A percentile compares a stretch with the other conserved stretches of the same genome.
Conservation (phyloP, 2,113 vertebrate species). For the Motacilla tschutschensis region DNA sequence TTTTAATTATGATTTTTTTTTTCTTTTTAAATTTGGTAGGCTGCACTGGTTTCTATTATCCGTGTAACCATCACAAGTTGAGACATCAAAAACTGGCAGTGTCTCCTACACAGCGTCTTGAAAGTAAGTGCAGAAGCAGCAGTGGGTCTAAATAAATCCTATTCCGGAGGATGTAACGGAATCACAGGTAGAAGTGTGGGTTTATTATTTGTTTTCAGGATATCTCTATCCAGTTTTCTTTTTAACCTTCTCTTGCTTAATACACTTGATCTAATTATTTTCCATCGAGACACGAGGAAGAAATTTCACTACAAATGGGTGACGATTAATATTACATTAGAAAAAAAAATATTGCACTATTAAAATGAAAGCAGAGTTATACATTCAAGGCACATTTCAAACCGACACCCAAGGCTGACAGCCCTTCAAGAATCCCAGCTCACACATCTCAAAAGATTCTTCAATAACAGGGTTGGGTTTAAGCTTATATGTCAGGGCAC, state of each 20-base stretch:
- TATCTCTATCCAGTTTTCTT: constrained; percentile 24
- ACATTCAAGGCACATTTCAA: constrained; percentile 68
- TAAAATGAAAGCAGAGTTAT: constrained; percentile 67
- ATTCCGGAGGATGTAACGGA: constrained; percentile 33
- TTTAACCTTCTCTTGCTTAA: constrained; percentile 28
- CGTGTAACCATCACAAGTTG: constrained; percentile 59
- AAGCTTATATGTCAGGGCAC: constrained; percentile 69
- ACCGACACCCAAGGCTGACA: constrained; percentile 66
- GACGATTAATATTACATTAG: constrained; percentile 61
- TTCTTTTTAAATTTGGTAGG: constrained; percentile 11
- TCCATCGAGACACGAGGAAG: constrained; percentile 33
- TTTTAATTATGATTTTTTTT: constrained; percentile 68
- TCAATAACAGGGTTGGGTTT: constrained; percentile 65
- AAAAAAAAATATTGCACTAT: constrained; percentile 45
- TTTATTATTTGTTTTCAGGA: constrained; percentile 29
- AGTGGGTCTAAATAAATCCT: constrained; percentile 57
- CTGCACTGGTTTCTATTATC: constrained; percentile 59
- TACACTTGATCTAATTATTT: constrained; percentile 57
- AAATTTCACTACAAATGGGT: constrained; percentile 60
- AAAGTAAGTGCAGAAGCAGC: constrained; percentile 51
- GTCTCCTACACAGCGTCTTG: constrained; percentile 35
- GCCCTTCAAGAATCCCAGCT: constrained; percentile 69
- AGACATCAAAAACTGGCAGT: constrained; percentile 69
- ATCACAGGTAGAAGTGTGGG: neutral
- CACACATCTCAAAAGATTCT: constrained; percentile 69